Percentiles rank a stretch among this genome's conserved stretches.
These are phyloP conservation scores for Paramormyrops kingsleyae DNA, from an alignment of 2,113 vertebrate genomes.

Conservation along the genomic window DNA sequence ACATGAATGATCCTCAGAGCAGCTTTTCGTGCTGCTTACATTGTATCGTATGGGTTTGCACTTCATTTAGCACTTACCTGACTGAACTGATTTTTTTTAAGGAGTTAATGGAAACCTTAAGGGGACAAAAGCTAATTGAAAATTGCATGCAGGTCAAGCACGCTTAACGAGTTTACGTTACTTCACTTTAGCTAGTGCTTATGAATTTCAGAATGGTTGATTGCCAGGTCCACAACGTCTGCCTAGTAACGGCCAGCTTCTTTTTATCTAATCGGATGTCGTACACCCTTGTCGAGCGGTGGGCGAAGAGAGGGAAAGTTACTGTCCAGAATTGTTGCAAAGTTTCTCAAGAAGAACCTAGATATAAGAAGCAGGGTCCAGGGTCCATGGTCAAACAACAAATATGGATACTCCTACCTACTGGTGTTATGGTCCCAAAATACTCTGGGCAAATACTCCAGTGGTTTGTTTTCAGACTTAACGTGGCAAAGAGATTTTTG, in stretches of 20 bases:
- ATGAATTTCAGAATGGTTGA: constrained; percentile 58
- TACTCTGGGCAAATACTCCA: neutral
- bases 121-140: constrained; percentile 66
- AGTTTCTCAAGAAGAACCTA: neutral
- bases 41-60: constrained; percentile 13
- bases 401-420: neutral
- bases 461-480: neutral
- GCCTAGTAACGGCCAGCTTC: constrained; percentile 55
- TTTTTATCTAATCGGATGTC: constrained; percentile 39
- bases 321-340: neutral
- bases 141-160: constrained; percentile 65
- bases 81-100: constrained; percentile 57
- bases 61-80: constrained; percentile 49
- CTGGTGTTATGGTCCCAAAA: neutral
- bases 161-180: constrained; percentile 65
- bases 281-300: neutral
- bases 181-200: constrained; percentile 43
- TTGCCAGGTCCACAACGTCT: constrained; percentile 60
- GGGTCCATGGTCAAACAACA: neutral
- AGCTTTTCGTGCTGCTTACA: neutral
- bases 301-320: neutral
- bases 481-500: neutral
- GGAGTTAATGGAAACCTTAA: constrained; percentile 65
- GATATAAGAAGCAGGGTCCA: neutral
- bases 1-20: neutral